Evolutionary conservation across 2,888 invertebrate species (phyloP).

Genomic region (Sipha maydis): DNA sequence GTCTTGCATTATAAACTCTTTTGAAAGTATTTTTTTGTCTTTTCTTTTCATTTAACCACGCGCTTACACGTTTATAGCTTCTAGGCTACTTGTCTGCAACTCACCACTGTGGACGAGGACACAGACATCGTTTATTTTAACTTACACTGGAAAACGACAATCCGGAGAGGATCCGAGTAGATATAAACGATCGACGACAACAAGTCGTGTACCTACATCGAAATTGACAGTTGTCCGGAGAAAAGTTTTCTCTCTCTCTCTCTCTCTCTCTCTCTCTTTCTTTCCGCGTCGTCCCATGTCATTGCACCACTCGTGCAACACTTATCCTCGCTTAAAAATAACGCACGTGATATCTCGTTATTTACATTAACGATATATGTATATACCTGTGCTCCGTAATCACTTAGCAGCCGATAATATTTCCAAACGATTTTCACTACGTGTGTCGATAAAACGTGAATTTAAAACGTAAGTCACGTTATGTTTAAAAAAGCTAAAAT

Average conservation of each 20-base stretch:
- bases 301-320: no score
- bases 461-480: conserved; percentile 34
- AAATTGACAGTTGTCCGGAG: conserved; percentile 35
- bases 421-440: conserved; percentile 1
- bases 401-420: neutral
- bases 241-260: conserved; percentile 7
- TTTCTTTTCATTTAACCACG: no score
- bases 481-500: neutral
- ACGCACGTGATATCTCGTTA: neutral
- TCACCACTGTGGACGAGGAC: neutral
- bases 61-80: neutral
- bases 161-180: neutral
- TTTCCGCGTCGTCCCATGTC: neutral
- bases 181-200: neutral
- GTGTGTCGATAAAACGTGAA: neutral
- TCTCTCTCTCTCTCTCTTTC: neutral
- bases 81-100: neutral
- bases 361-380: neutral
- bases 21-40: neutral
- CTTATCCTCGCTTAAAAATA: neutral
- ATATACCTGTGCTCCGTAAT: neutral
- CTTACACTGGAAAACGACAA: conserved; percentile 22
- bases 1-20: neutral
- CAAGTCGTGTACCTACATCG: neutral
- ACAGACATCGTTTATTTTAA: conserved; percentile 14